Evolutionary conservation across 2,888 invertebrate genomes (phyloP), one percentile per base, ranked within the genome.

Genomic region (Lamellibrachia columna): DNA sequence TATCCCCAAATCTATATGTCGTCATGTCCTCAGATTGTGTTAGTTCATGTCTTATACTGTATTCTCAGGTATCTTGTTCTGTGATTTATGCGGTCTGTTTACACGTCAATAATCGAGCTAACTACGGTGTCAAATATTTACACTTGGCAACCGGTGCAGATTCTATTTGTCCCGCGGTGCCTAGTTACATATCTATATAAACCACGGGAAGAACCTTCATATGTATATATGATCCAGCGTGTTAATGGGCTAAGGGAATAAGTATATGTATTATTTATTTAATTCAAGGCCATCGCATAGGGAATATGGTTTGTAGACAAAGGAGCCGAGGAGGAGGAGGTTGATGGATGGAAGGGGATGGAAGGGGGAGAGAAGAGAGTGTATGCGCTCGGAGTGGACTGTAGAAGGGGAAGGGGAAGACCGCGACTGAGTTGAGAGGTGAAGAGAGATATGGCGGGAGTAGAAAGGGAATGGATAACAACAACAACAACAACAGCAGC

Each of bases 101-200:
- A 75, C 75, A 75, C 75, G 75, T n/a, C 75, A 75, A 75, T 75
- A 75, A 22, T 75, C 15, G 75, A 15, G 75, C 75, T 75, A 75
- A 15, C 75, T 75, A 75, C 75, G 75, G 75, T n/a, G 22, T 75
- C 75, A 75, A 75, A 75, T 75, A 75, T 75, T 75, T 75, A 75
- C 75, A 6, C 75, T 75, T 75, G 75, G 22, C 75, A 75, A 75
- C 75, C 22, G n/a, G 75, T 75, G 22, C n/a, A n/a, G 75, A 22
- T 22, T 75, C 1, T 75, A 15, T 15, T 22, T 60, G 75, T 75
- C 75, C 75, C 75, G 4, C 22, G 6, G 75, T 15, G 22, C 75
- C 75, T 75, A 75, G 75, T 75, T 75, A 75, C 15, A 75, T 22
- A 22, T n/a, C 75, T 11, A 75, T n/a, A 75, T 75, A 75, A 75